Evolutionary conservation across 2,888 invertebrate species (phyloP), one percentile per base, ranked within the genome.

Genomic region (Nemurella pictetii): DNA sequence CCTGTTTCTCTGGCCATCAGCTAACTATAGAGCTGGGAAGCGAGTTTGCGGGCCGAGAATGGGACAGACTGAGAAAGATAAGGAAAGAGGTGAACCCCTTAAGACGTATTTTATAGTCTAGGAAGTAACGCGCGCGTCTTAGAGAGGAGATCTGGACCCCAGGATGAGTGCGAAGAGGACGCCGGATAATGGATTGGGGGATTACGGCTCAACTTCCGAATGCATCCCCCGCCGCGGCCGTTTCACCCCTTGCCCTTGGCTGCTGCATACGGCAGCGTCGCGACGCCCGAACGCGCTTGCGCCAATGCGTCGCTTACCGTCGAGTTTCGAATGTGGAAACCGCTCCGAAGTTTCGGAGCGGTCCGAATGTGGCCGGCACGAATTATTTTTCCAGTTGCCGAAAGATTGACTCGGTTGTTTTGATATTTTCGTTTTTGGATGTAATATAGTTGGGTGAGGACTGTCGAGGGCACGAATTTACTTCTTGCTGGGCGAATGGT

Each of bases 141-240:
- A 89, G 89, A 89, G 88, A 89, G n/a, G n/a, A 89, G 89, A 89
- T 89, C 89, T 88, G 87, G 88, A 87, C 86, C 84, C 86, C 84
- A 84, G 87, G 72, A 30, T 29, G 87, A 88, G 77, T n/a, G 81
- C 25, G 55, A 29, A 3, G 25, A 74, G 83, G 84, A 85, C 84
- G 77, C 88, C 86, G 89, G 87, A 88, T 87, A 89, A 89, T 85
- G 85, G 81, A 85, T 80, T 75, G 85, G 74, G 35, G 80, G 84
- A 78, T 84, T 84, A 78, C 84, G 73, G 84, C 72, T 74, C 80
- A 81, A 32, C 85, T 26, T 12, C 85, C 75, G 27, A 82, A 78
- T 77, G 84, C 83, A n/a, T 29, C 73, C 32, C 4, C 85, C 75
- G 55, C 85, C 75, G 25, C 80, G 30, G 28, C 80, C 29, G 80